Evolutionary conservation across 2,113 vertebrate genomes (phyloP).

Genomic region (Serinus canaria): DNA sequence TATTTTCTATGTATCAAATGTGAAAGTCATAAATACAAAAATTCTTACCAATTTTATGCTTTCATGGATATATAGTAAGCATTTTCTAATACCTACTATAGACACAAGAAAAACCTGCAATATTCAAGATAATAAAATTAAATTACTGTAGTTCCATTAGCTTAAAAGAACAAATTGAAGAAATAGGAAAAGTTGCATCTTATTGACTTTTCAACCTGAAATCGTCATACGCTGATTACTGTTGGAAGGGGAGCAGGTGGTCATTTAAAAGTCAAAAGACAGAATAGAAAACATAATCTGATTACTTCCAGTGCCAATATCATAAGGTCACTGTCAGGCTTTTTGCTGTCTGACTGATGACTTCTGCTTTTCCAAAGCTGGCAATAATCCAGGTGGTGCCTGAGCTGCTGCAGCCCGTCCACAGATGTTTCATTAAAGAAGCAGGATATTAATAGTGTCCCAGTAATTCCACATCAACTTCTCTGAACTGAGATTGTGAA

Average conservation of each 20-base stretch:
- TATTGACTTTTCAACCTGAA: slow-evolving; percentile 5
- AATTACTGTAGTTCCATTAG: background rate
- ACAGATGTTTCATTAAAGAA: background rate
- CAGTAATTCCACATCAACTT: background rate
- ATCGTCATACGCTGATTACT: fast-evolving
- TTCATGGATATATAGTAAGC: background rate
- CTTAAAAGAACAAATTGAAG: background rate
- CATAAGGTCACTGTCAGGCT: background rate
- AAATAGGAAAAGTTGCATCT: background rate
- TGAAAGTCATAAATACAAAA: background rate
- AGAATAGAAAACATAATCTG: background rate
- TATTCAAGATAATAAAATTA: background rate
- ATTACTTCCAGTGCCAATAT: slow-evolving; percentile 14
- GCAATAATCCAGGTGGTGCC: background rate
- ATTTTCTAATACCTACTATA: background rate
- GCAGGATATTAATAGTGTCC: background rate
- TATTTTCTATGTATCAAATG: background rate
- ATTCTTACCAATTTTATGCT: background rate
- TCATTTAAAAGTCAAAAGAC: slow-evolving; percentile 31
- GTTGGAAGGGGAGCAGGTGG: background rate
- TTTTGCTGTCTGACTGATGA: background rate
- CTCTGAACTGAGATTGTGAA: background rate
- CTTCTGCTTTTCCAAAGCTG: background rate
- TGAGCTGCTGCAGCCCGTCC: background rate
- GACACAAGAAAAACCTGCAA: background rate